Evolutionary conservation across 2,888 invertebrate species (phyloP), one percentile per base, ranked within the genome.

Genomic region (Anticlea derivata): DNA sequence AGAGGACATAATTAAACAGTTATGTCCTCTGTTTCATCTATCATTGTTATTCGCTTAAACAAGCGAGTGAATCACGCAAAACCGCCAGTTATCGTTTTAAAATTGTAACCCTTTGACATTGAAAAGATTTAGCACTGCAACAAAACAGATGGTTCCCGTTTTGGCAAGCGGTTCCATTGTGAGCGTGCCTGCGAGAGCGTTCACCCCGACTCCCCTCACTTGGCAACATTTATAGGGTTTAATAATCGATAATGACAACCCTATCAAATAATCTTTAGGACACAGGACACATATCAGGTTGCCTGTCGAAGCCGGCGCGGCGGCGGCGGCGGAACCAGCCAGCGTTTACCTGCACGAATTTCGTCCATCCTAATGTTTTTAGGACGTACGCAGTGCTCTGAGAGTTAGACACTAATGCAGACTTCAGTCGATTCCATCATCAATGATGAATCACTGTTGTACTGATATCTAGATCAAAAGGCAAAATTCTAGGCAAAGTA

Each of bases 151-250:
- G 68, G 69, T 74, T 75, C 78, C 78, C 72, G 78, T 79, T 86
- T 86, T 80, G 80, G 81, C 80, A 71, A 67, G 78, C 79, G 58
- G 59, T 63, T 71, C 73, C 71, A 73, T 70, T 72, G 73, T 73
- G 67, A 63, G 70, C 76, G 71, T 74, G 70, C 73, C 76, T 46
- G 30, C 44, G 72, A 74, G 88, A 79, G 67, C 88, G 55, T 87
- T 86, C 81, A 86, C 86, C 85, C 75, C 80, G 61, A 60, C 66
- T 75, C 79, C 84, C 85, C 80, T 76, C 70, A 60, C 50, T 51
- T 50, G 46, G 31, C 52, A 52, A 70, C 63, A 66, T 80, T 80
- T 76, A 73, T 78, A 83, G 77, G 87, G 84, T 79, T 86, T 81
- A 73, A 79, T 85, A 87, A 88, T 88, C 86, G 70, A 88, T 88